These are phyloP conservation scores for Branchellion lobata DNA, from an alignment of 2,888 invertebrate species.

Conservation along the genomic window DNA sequence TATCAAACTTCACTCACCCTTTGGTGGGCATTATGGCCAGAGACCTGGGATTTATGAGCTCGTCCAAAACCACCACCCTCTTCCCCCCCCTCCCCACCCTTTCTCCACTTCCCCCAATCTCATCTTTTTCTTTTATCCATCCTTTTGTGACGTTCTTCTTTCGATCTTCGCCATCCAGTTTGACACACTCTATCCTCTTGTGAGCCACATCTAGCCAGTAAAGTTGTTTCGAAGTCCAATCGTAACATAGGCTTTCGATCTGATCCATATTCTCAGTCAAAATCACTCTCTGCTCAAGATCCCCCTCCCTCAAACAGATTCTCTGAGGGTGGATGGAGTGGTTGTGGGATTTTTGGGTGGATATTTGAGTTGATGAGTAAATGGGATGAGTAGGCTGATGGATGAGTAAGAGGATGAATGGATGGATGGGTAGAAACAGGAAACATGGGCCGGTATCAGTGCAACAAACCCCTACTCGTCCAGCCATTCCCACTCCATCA, in stretches of 20 bases:
- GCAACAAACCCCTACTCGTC: too few species aligned
- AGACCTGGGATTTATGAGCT: slow-evolving; percentile 17
- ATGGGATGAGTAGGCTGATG: neutral
- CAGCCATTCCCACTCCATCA: too few species aligned
- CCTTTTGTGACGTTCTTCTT: neutral
- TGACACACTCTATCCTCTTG: slow-evolving; percentile 78
- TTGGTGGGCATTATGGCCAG: slow-evolving; percentile 20
- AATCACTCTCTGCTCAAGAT: slow-evolving; percentile 67
- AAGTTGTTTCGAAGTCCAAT: slow-evolving; percentile 82
- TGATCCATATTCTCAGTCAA: slow-evolving; percentile 75
- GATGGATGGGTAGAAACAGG: neutral
- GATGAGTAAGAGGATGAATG: neutral
- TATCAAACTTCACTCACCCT: slow-evolving; percentile 16
- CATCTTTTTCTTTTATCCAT: neutral
- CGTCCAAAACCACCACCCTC: neutral
- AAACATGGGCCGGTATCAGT: too few species aligned
- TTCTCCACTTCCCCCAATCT: neutral
- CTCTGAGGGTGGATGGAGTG: slow-evolving; percentile 53
- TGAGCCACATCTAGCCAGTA: slow-evolving; percentile 81
- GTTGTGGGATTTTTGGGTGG: too few species aligned
- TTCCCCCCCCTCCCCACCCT: slow-evolving; percentile 7
- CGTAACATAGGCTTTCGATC: slow-evolving; percentile 83
- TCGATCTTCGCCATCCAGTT: slow-evolving; percentile 65
- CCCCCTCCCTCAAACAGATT: slow-evolving; percentile 69
- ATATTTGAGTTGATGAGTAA: neutral